These are phyloP conservation scores for Drosophila repleta DNA, from an alignment of 1,140 invertebrate species.

Conservation along the genomic window DNA sequence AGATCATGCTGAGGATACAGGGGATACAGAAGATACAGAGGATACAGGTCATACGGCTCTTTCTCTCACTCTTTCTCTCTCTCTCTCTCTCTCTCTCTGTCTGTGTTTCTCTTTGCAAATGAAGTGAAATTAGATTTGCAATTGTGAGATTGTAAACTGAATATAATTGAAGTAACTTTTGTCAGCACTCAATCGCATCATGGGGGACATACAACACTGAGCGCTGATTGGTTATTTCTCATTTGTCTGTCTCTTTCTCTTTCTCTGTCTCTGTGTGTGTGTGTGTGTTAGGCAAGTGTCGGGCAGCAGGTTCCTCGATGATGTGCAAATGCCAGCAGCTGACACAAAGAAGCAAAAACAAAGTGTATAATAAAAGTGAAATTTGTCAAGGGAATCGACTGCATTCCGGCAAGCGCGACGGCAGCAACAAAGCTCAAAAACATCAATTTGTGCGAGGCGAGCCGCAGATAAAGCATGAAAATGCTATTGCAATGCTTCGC, in stretches of 20 bases:
- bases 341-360: slow-evolving; percentile 21
- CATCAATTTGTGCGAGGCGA: slow-evolving; percentile 67
- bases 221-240: not conserved
- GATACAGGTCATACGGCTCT: too few relatives aligned
- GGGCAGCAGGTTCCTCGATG: slow-evolving; percentile 21
- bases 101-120: too few relatives aligned
- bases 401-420: slow-evolving; percentile 37
- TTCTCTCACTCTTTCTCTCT: too few relatives aligned
- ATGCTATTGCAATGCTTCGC: slow-evolving; percentile 66
- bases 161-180: too few relatives aligned
- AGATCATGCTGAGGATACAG: too few relatives aligned
- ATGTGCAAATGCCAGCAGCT: slow-evolving; percentile 54
- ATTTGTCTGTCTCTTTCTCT: not conserved
- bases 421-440: slow-evolving; percentile 26
- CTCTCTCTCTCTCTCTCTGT: too few relatives aligned
- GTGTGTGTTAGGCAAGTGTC: not conserved
- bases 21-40: too few relatives aligned
- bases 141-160: too few relatives aligned
- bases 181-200: not conserved
- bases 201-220: not conserved
- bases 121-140: too few relatives aligned
- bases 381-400: slow-evolving; percentile 76
- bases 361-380: slow-evolving; percentile 65
- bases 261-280: too few relatives aligned
- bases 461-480: slow-evolving; percentile 69